Evolutionary conservation across 2,888 invertebrate genomes (phyloP).

Genomic region (Xestia xanthographa): DNA sequence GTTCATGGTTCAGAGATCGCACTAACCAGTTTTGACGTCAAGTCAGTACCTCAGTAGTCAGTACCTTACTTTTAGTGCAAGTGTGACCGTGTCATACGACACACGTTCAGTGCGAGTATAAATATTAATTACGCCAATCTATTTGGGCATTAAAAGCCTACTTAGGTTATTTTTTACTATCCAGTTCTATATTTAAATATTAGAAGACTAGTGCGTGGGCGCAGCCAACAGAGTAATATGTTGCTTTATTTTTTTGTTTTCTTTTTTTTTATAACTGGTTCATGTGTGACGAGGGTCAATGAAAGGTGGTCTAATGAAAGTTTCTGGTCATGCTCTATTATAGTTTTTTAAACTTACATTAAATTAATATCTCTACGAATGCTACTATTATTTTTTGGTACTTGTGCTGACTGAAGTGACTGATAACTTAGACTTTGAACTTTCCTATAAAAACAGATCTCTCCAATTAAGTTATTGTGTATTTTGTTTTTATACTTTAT

Average conservation of each 20-base stretch:
- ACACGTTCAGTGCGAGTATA: constrained; percentile 37
- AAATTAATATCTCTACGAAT: not conserved
- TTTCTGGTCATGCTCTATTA: constrained; percentile 6
- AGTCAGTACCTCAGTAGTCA: not conserved
- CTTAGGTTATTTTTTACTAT: not conserved
- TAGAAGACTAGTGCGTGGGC: constrained; percentile 16
- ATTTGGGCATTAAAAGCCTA: constrained; percentile 20
- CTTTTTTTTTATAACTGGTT: constrained; percentile 28
- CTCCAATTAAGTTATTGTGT: not conserved
- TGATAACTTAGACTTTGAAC: not conserved
- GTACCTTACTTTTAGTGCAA: constrained; percentile 39
- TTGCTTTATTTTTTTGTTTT: constrained; percentile 8
- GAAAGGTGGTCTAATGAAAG: constrained; percentile 31
- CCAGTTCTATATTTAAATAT: constrained; percentile 39
- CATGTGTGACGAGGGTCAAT: not conserved
- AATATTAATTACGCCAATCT: constrained; percentile 16
- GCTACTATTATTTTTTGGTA: not conserved
- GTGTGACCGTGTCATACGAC: constrained; percentile 37
- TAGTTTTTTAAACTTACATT: not conserved
- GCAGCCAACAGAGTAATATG: constrained; percentile 31
- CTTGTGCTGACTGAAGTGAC: not conserved
- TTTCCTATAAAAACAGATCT: not conserved
- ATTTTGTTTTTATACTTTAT: too few relatives aligned
- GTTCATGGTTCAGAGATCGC: constrained; percentile 36
- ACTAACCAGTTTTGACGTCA: constrained; percentile 34